Evolutionary conservation across 2,797 vertebrate species (phyloP), one percentile per base, ranked within the genome.

Genomic region (Vireo griseus): DNA sequence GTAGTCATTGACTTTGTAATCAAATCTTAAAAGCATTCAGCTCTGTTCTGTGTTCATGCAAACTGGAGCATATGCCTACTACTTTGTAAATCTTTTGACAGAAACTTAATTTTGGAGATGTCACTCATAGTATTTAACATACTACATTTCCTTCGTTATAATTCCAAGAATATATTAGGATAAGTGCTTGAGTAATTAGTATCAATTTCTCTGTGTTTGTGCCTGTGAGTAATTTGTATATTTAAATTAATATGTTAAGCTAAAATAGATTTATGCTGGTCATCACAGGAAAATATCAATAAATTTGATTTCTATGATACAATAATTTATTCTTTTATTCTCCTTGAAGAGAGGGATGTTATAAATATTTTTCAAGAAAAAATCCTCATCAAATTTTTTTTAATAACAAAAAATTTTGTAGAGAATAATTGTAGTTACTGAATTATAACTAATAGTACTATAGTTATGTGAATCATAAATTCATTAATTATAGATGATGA

Each of bases 161-260:
- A 68, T 86, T 89, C 39, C 33, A 68, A 63, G 47, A 86, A 75
- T 13, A 78, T 92, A 90, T 68, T 71, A 89, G 37, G 33, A 77
- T 77, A n/a, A 47, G 52, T 75, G 35, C 47, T 91, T 26, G 26
- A 93, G 22, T 18, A 96, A 95, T 90, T 94, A 95, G 39, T 40
- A 83, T 59, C 20, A 86, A 72, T 81, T 86, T 11, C 6, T 78
- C 25, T 29, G 13, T 68, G 65, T 26, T 75, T 91, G 14, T 72
- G 42, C 28, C 50, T 62, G 55, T 65, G 33, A 91, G 40, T 65
- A 77, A 74, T 33, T 74, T 86, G 47, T 68, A 37, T 65, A 44
- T 77, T 83, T 87, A 77, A 44, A 65, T 82, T 88, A 40, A 40
- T 44, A 54, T 0, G 1, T 65, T 86, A 55, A 67, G 24, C 57